These are phyloP conservation scores for Carollia perspicillata DNA, from an alignment of 2,113 vertebrate species.

Conservation along the genomic window DNA sequence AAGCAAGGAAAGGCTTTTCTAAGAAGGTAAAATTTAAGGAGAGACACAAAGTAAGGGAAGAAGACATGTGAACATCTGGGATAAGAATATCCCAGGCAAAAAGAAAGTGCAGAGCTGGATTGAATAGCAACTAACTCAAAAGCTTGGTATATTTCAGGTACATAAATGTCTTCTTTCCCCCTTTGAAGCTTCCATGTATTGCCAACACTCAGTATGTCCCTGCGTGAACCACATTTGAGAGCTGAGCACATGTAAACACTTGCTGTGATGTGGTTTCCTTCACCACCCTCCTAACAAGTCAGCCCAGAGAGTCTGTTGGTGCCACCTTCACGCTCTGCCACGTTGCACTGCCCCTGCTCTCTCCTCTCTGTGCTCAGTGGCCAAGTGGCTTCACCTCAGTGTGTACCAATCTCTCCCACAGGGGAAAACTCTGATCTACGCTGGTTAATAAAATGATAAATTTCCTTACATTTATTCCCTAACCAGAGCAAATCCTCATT, in stretches of 20 bases:
- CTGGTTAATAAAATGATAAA: background rate
- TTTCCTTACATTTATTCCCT: background rate
- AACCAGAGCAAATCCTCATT: background rate
- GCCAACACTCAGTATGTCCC: background rate
- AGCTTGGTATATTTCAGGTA: background rate
- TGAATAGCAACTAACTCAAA: background rate
- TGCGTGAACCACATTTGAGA: background rate
- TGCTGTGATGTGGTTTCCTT: background rate
- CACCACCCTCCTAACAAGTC: background rate
- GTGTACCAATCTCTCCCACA: background rate
- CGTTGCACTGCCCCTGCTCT: background rate
- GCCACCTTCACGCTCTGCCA: background rate
- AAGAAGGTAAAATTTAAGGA: background rate
- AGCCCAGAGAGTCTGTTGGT: background rate
- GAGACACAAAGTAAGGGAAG: background rate
- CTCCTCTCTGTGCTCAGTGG: background rate
- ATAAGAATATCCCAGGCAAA: background rate
- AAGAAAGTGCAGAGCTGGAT: background rate
- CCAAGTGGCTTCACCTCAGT: background rate
- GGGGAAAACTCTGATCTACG: background rate
- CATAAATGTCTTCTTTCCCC: background rate
- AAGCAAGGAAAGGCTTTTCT: background rate
- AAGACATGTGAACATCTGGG: background rate
- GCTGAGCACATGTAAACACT: background rate
- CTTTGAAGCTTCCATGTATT: background rate